Evolutionary conservation across 1,140 invertebrate species (phyloP), one percentile per base, ranked within the genome.

Genomic region (Heliconius melpomene): DNA sequence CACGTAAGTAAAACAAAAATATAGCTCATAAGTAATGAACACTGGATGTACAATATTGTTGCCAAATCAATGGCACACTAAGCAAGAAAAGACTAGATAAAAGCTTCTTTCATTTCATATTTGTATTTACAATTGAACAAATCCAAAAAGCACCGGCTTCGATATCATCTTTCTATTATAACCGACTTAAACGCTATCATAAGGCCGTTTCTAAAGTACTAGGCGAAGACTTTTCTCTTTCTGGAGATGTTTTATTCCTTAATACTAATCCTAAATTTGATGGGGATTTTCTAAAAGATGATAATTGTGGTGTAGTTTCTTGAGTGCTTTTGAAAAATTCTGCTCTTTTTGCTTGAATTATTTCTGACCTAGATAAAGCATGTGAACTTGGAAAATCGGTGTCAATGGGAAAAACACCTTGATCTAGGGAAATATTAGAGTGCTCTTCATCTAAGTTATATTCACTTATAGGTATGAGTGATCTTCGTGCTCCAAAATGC

Each of bases 151-250:
- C 90, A 94, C 91, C 90, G 82, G 60, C 87, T 87, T 90, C 66
- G 77, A 80, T 18, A 74, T 32, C n/a, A 46, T 66, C 13, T 29
- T 29, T 66, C 13, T 26, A 16, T 26, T 66, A 29, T 13, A 66
- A 66, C 57, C 46, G 29, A 78, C 74, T 83, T 75, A 54, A 29
- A 82, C 79, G 72, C 79, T 82, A 95, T 95, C 95, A 96, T 95
- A 96, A 96, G 74, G 95, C 95, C 72, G 95, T 96, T 93, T 96
- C 95, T 87, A 96, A 90, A 32, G 95, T 95, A 66, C 93, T 93
- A 23, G 95, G 95, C 26, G 92, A 92, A 40, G 85, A 82, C 76
- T 86, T 84, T 36, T 80, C 89, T 87, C 86, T 89, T 78, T 94
- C 92, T 76, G 91, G 91, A 78, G 93, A 92, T 26, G 85, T 79